These are phyloP conservation scores for Centroberyx gerrardi DNA, from an alignment of 2,797 vertebrate species.

Conservation along the genomic window DNA sequence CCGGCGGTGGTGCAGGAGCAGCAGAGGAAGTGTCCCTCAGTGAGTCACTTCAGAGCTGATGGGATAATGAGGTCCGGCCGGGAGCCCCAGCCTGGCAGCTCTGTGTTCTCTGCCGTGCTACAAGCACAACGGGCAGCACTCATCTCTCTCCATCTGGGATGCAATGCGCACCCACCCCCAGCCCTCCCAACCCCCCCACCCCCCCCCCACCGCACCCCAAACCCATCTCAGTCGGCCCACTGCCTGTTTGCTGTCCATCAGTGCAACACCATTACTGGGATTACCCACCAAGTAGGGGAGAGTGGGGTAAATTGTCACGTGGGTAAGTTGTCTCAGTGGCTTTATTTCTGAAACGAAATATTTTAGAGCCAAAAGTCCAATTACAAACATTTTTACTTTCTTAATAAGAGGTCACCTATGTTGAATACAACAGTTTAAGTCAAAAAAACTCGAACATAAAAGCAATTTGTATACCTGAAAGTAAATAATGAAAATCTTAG, in stretches of 20 bases:
- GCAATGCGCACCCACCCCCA: constrained; percentile 37
- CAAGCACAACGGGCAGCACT: constrained; percentile 67
- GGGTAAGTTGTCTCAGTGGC: too few species aligned
- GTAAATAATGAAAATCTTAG: too few species aligned
- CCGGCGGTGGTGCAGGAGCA: not conserved
- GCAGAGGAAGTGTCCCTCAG: constrained; percentile 49
- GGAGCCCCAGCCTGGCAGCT: constrained; percentile 62
- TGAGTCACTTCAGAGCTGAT: constrained; percentile 73
- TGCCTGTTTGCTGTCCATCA: constrained; percentile 49
- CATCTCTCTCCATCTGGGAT: constrained; percentile 58
- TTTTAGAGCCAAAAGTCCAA: too few species aligned
- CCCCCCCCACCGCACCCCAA: constrained; percentile 26
- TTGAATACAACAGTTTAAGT: too few species aligned
- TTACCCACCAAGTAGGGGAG: constrained; percentile 33
- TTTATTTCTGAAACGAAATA: too few species aligned
- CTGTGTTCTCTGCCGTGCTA: constrained; percentile 53
- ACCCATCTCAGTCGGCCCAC: constrained; percentile 45
- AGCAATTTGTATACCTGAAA: too few species aligned
- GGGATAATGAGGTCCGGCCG: constrained; percentile 73
- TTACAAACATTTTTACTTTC: too few species aligned
- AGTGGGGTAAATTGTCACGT: too few species aligned
- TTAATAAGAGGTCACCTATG: too few species aligned
- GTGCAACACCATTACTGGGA: constrained; percentile 35
- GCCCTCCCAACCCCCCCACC: not conserved
- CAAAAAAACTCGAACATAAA: too few species aligned